Evolutionary conservation across 92 coral and sea anemone species (phyloP), one percentile per base, ranked within the genome.

Genomic region (Metridium senile): DNA sequence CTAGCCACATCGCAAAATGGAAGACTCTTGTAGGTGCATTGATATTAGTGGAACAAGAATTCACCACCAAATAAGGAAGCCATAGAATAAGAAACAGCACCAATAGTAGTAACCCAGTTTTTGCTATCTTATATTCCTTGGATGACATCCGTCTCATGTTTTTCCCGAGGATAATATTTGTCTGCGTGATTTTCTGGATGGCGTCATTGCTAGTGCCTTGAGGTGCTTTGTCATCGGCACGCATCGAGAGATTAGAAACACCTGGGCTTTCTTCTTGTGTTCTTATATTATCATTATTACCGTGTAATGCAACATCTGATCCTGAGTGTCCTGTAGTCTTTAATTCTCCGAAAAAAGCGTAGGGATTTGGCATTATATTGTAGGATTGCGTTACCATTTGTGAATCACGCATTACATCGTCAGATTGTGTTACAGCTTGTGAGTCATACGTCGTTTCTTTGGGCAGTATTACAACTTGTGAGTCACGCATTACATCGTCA

Each of bases 31-130:
- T 78, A 0, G 94, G 69, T 1, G 88, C 88, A n/a, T 83, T 30
- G 30, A 81, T 51, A 7, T 79, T 64, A 30, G 84, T 79, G 20
- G 85, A 63, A 62, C 98, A 94, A 20, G 86, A 79, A 70, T 94
- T 91, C 72, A 93, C 98, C 0, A 92, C 90, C 67, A 94, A 66
- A 68, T 94, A 94, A 20, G 97, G 98, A 62, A 89, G 51, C 98
- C 98, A 94, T 27, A 91, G 78, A 11, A 92, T 53, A 22, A 88
- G 82, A 68, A 92, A 94, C 17, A 84, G 58, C n/a, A 92, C 33
- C 72, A 94, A 58, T 34, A 94, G 70, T 29, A 89, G 34, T 18
- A 92, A 71, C 0, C 98, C 94, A 11, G 97, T 92, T 35, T 82
- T 83, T 7, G 98, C 98, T 20, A 94, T 89, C 74, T 86, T 92